Conservation (phyloP, 2,797 vertebrate species). For the Syncerus caffer region DNA sequence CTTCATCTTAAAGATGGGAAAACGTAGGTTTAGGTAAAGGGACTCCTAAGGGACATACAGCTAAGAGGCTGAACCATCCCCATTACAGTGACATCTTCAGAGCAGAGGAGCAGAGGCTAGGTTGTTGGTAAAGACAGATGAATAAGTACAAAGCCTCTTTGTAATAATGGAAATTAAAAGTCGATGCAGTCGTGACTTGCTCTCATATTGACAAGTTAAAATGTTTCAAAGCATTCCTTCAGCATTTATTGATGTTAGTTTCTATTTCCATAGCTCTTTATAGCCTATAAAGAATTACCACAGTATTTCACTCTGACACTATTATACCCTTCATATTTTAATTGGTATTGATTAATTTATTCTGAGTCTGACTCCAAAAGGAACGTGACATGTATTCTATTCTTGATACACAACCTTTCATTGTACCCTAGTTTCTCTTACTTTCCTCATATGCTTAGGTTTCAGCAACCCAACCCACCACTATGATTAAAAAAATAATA, state of each 20-base stretch:
- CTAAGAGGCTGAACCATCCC: background rate
- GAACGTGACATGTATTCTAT: background rate
- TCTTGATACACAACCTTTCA: background rate
- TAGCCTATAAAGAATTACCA: background rate
- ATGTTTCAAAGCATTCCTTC: background rate
- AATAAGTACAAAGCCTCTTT: background rate
- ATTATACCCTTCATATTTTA: background rate
- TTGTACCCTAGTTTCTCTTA: background rate
- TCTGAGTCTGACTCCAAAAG: background rate
- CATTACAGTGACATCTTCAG: background rate
- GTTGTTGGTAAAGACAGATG: background rate
- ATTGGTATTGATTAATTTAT: background rate
- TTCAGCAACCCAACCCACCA: background rate
- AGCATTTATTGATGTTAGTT: background rate
- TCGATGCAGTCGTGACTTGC: background rate
- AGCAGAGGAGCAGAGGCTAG: background rate
- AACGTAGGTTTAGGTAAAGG: background rate
- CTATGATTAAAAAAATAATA: background rate
- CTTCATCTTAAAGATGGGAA: background rate
- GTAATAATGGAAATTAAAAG: slow-evolving; percentile 1
- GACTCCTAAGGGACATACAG: background rate
- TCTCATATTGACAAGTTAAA: background rate
- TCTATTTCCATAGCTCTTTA: background rate
- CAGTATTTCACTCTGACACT: background rate
- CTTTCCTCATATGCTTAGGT: background rate